These are phyloP conservation scores for Hippocampus comes DNA, from an alignment of 2,113 vertebrate species.

Conservation along the genomic window DNA sequence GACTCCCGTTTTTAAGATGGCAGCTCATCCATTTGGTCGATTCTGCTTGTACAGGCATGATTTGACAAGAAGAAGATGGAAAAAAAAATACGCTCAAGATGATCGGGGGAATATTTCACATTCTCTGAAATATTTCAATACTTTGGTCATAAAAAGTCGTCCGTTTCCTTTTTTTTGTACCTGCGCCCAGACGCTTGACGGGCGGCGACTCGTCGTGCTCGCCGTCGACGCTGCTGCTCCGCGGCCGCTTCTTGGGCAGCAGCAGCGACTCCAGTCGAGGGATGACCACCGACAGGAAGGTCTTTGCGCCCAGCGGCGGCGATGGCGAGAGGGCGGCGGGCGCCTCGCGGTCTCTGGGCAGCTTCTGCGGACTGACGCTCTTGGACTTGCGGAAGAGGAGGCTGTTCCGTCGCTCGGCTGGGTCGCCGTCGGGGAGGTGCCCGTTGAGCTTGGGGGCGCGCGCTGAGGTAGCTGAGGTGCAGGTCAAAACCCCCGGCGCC, in stretches of 20 bases:
- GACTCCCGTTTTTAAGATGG: neutral
- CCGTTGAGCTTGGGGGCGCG: conserved; percentile 75
- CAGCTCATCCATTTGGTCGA: too few species aligned
- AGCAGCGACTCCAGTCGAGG: conserved; percentile 97
- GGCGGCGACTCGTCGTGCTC: conserved; percentile 84
- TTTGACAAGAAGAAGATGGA: too few species aligned
- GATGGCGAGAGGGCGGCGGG: conserved; percentile 79
- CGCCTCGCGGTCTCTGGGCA: conserved; percentile 78
- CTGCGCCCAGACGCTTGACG: conserved; percentile 89
- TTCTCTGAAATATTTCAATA: too few species aligned
- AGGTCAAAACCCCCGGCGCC: conserved; percentile 80
- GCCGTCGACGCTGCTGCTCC: conserved; percentile 84
- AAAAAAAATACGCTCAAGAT: too few species aligned
- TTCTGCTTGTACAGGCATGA: too few species aligned
- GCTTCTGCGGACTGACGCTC: conserved; percentile 93
- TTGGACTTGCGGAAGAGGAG: conserved; percentile 92
- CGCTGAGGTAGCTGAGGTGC: conserved; percentile 87
- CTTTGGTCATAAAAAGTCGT: too few species aligned
- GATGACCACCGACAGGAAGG: conserved; percentile 97
- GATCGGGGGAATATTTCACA: too few species aligned
- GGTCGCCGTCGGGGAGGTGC: conserved; percentile 77
- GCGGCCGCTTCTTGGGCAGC: conserved; percentile 89
- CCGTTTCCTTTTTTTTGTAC: conserved; percentile 50
- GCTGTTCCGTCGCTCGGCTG: conserved; percentile 85
- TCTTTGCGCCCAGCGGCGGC: conserved; percentile 85